Evolutionary conservation across 1,140 invertebrate genomes (phyloP).

Genomic region (Elysia chlorotica): DNA sequence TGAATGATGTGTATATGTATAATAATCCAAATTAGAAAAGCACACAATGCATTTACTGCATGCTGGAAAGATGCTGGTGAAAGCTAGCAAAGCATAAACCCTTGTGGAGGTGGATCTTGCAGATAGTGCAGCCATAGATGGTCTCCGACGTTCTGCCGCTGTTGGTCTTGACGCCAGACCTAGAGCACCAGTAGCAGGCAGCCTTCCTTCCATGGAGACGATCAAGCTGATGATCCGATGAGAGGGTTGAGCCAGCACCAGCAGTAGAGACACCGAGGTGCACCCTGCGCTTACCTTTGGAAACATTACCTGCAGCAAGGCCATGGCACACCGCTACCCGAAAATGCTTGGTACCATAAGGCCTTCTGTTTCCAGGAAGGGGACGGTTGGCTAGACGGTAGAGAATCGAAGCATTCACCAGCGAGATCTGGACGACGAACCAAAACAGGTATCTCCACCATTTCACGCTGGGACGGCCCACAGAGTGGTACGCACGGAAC

Average conservation of each 20-base stretch:
- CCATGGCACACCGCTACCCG: background rate
- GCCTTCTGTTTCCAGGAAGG: background rate
- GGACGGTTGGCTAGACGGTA: background rate
- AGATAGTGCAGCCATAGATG: background rate
- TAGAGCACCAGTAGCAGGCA: background rate
- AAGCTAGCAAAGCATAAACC: background rate
- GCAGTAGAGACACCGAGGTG: background rate
- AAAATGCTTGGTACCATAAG: background rate
- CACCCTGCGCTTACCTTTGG: background rate
- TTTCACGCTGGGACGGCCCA: background rate
- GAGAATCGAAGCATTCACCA: constrained; percentile 1
- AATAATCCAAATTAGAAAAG: background rate
- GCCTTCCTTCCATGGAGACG: background rate
- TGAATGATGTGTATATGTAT: too few species aligned
- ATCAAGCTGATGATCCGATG: background rate
- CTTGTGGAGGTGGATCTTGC: background rate
- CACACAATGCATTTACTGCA: background rate
- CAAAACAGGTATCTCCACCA: constrained; percentile 21
- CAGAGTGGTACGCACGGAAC: background rate
- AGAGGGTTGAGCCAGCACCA: background rate
- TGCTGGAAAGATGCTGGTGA: background rate
- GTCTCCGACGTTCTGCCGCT: background rate
- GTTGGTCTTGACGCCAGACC: background rate
- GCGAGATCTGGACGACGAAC: constrained; percentile 3
- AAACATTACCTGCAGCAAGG: background rate